Conservation (phyloP, 2,797 vertebrate species). For the Vireo griseus region DNA sequence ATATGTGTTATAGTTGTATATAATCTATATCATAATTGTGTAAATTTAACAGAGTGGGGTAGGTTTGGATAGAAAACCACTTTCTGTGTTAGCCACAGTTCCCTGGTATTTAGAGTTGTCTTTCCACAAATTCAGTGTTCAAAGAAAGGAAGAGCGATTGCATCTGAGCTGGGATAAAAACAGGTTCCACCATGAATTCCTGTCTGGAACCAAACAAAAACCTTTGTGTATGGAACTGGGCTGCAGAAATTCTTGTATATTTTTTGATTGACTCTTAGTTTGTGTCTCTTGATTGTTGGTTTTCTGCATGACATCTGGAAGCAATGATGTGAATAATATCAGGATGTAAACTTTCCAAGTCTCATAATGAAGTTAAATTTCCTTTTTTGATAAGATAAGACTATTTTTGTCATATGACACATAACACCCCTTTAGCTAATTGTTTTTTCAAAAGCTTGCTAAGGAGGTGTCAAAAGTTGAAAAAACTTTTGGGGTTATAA, state of each 20-base stretch:
- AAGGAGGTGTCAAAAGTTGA: neutral
- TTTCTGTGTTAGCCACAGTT: neutral
- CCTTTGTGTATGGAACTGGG: neutral
- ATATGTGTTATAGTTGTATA: slow-evolving; percentile 9
- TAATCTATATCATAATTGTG: slow-evolving; percentile 6
- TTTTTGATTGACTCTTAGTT: neutral
- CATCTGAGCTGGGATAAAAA: neutral
- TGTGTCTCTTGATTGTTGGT: neutral
- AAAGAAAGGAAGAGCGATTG: neutral
- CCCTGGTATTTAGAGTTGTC: neutral
- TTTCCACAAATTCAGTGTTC: slow-evolving; percentile 20
- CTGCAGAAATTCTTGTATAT: neutral
- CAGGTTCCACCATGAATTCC: neutral
- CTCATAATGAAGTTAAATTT: neutral
- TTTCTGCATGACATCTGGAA: slow-evolving; percentile 35
- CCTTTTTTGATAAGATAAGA: neutral
- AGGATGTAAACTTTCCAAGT: slow-evolving; percentile 23
- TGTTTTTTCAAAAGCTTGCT: neutral
- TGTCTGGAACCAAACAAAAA: neutral
- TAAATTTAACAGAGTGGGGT: neutral
- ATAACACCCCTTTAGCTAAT: neutral
- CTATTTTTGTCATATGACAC: neutral
- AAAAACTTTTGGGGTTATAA: neutral
- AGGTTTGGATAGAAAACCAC: slow-evolving; percentile 7
- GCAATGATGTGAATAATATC: slow-evolving; percentile 22